phyloP scores from a whole-genome alignment of 1,140 invertebrate species.

The Harlomillsia oculata region DNA sequence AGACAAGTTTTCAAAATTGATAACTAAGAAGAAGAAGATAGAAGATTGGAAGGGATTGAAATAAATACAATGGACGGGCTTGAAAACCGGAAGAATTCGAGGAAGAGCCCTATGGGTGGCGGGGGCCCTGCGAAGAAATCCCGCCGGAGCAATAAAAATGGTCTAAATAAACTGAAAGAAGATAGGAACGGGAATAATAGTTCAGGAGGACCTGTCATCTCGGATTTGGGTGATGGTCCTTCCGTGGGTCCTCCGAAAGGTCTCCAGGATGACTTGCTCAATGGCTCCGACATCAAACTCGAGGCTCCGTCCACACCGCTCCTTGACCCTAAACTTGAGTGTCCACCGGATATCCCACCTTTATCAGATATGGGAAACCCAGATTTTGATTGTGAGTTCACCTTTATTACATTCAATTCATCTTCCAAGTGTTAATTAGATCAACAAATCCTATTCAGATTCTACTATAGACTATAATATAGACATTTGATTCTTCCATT shows the following conservation, averaged over 20 bases:
- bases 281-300: slow-evolving; percentile 33
- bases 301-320: slow-evolving; percentile 33
- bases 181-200: slow-evolving; percentile 23
- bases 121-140: slow-evolving; percentile 21
- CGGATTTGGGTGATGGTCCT: slow-evolving; percentile 17
- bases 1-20: too few relatives aligned
- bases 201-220: slow-evolving; percentile 2
- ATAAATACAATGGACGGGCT: slow-evolving; percentile 23
- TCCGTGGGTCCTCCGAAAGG: slow-evolving; percentile 21
- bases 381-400: slow-evolving; percentile 33
- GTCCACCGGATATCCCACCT: slow-evolving; percentile 30
- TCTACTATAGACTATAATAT: neutral
- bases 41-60: too few relatives aligned
- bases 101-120: slow-evolving; percentile 25
- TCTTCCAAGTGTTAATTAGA: too few relatives aligned
- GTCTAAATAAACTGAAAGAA: slow-evolving; percentile 31
- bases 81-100: slow-evolving; percentile 23
- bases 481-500: too few relatives aligned
- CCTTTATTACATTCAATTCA: neutral
- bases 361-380: slow-evolving; percentile 30
- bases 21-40: too few relatives aligned
- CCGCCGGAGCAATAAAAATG: slow-evolving; percentile 32
- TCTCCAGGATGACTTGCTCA: slow-evolving; percentile 33
- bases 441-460: too few relatives aligned
- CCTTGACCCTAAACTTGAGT: slow-evolving; percentile 24